Evolutionary conservation across 2,797 vertebrate species (phyloP).

Genomic region (Poecilia picta): DNA sequence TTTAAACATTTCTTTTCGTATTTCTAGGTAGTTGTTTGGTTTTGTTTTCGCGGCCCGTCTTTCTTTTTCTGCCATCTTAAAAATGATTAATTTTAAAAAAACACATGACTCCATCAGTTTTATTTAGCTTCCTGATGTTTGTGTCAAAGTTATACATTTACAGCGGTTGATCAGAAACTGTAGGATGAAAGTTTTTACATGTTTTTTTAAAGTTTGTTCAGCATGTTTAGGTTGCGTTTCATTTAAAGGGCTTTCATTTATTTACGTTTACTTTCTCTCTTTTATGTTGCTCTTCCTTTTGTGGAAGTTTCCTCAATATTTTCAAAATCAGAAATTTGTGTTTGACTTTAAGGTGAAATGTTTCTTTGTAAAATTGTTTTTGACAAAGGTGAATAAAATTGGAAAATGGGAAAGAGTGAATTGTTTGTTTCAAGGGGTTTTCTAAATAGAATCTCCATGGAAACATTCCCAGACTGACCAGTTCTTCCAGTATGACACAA

Average conservation of each 20-base stretch:
- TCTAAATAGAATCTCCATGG: background rate
- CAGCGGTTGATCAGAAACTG: background rate
- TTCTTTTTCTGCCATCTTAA: background rate
- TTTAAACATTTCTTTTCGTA: background rate
- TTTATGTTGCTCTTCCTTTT: background rate
- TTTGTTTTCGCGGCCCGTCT: background rate
- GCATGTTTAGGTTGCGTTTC: background rate
- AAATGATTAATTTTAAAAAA: background rate
- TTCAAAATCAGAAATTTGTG: background rate
- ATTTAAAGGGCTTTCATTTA: background rate
- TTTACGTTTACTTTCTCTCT: background rate
- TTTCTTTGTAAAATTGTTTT: background rate
- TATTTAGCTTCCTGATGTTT: background rate
- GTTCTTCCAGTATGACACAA: background rate
- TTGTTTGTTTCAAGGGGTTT: background rate
- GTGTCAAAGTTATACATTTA: background rate
- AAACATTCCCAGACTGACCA: background rate
- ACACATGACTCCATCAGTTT: background rate
- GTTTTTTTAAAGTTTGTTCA: background rate
- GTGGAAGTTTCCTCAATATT: background rate
- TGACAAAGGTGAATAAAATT: conserved; percentile 1
- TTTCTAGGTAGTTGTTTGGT: background rate
- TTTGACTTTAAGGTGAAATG: background rate
- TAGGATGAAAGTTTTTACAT: background rate
- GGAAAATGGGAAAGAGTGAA: background rate